phyloP scores from a whole-genome alignment of 2,113 vertebrate species.

The Ginglymostoma cirratum region DNA sequence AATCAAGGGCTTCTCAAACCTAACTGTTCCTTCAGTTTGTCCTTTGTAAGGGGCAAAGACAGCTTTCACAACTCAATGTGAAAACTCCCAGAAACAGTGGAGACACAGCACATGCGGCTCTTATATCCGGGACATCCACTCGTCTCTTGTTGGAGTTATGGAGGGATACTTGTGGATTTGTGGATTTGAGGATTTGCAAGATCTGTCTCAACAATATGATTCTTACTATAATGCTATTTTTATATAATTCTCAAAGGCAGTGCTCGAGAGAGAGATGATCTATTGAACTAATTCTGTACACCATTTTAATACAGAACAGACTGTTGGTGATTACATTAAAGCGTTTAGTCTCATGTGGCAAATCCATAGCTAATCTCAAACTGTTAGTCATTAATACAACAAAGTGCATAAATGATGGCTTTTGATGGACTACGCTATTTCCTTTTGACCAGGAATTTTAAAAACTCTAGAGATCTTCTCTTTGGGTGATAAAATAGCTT shows the following conservation, averaged over 20 bases:
- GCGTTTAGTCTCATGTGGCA: not conserved
- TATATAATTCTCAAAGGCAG: not conserved
- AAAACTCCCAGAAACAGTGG: not conserved
- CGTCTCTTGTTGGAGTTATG: not conserved
- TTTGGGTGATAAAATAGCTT: not conserved
- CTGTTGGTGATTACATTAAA: conserved; percentile 9
- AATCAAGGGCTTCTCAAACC: not conserved
- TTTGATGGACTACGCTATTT: not conserved
- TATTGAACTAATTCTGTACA: not conserved
- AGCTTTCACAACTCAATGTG: not conserved
- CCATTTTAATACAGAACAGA: not conserved
- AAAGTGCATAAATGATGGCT: not conserved
- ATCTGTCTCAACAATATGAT: not conserved
- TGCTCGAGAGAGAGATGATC: not conserved
- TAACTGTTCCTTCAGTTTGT: not conserved
- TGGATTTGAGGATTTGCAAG: not conserved
- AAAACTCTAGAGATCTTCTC: not conserved
- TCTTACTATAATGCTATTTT: not conserved
- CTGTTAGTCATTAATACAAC: not conserved
- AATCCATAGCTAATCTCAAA: conserved; percentile 2
- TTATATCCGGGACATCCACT: not conserved
- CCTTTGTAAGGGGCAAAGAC: not conserved
- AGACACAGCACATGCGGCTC: not conserved
- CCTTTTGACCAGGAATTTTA: not conserved
- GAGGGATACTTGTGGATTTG: not conserved